Conservation (phyloP, 1,140 invertebrate species). For the Panagrolaimus sp. region DNA sequence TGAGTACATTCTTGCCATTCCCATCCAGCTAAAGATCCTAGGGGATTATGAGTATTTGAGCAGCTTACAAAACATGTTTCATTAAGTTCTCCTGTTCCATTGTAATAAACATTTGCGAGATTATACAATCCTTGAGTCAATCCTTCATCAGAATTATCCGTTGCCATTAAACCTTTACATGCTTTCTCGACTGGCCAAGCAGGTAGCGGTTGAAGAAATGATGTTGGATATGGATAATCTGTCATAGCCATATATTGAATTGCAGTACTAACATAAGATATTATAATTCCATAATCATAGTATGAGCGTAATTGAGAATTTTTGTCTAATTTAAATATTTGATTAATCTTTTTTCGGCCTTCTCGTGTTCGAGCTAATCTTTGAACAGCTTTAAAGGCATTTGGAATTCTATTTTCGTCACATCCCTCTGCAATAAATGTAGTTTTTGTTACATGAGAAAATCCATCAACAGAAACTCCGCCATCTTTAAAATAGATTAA, state of each 20-base stretch:
- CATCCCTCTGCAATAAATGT: slow-evolving; percentile 68
- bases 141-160: slow-evolving; percentile 5
- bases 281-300: neutral
- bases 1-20: slow-evolving; percentile 1
- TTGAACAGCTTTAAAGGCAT: slow-evolving; percentile 74
- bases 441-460: slow-evolving; percentile 72
- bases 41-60: neutral
- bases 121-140: neutral
- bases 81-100: neutral
- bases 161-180: neutral
- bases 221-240: neutral
- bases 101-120: slow-evolving; percentile 10
- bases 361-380: slow-evolving; percentile 46
- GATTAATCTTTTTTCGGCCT: neutral
- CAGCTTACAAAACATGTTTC: slow-evolving; percentile 11
- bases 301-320: neutral
- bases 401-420: slow-evolving; percentile 65
- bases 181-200: neutral
- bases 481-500: slow-evolving; percentile 78
- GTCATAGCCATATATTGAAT: slow-evolving; percentile 7
- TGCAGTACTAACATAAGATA: neutral
- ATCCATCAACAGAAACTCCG: slow-evolving; percentile 68
- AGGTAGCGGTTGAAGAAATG: neutral
- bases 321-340: slow-evolving; percentile 1
- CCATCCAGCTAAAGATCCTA: neutral